These are phyloP conservation scores for Pinctada fucata DNA, from an alignment of 2,888 invertebrate species.

Conservation along the genomic window DNA sequence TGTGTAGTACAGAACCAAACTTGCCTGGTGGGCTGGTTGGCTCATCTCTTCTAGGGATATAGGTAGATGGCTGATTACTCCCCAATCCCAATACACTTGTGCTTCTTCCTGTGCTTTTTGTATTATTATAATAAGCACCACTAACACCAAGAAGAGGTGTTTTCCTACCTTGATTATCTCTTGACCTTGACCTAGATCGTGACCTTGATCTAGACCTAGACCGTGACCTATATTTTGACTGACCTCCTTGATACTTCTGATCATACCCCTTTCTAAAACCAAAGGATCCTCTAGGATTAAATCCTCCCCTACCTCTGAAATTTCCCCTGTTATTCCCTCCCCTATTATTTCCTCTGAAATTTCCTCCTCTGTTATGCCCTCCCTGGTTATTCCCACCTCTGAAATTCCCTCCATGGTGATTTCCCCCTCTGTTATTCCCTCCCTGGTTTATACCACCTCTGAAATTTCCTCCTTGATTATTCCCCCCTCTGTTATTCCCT, in stretches of 20 bases:
- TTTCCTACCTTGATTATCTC: neutral
- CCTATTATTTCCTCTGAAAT: neutral
- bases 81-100: neutral
- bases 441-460: neutral
- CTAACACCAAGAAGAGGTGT: neutral
- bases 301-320: slow-evolving; percentile 7
- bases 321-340: neutral
- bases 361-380: neutral
- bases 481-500: neutral
- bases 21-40: slow-evolving; percentile 8
- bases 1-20: neutral
- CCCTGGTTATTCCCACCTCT: neutral
- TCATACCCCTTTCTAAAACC: neutral
- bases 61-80: neutral
- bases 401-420: neutral
- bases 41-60: neutral
- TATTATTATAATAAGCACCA: neutral
- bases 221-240: neutral
- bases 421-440: neutral
- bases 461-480: neutral
- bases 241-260: neutral
- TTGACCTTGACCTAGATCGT: slow-evolving; percentile 3
- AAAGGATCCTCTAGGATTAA: neutral
- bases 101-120: neutral
- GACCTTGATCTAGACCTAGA: slow-evolving; percentile 17